Base-by-base conservation (phyloP, 2,888 invertebrate species). In the Heterodera filipjevi region DNA sequence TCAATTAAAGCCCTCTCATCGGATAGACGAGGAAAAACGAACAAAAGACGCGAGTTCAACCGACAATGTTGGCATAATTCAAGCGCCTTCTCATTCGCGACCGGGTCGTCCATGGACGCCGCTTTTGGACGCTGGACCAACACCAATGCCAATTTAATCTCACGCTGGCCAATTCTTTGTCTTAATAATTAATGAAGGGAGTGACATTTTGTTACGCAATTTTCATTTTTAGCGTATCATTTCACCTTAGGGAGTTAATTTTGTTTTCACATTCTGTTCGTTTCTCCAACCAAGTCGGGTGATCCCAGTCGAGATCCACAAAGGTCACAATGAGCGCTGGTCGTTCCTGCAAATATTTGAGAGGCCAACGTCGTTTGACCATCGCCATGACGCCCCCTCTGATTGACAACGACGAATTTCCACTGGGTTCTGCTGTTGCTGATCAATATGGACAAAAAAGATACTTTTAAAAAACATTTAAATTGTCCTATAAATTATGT, bases 271-370 rank as follows among this genome's bases (percentile, higher is more conserved):
- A 96, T 90, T 96, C 96, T 86, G 94, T 93, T 89, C 95, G 95
- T 89, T 95, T 96, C 85, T 97, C 97, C 85, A 94, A 94, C 96
- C 97, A 98, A 82, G 93, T 92, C 0, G 92, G 92, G 90, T 97
- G 96, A 89, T 95, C 95, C 98, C 98, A 99, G 90, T 98, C 97
- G 89, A 98, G 92, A 88, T 99, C 97, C 90, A 95, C 95, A 90
- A 98, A 99, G 81, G 96, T 92, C 3, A 96, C 95, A 33, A 89
- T 84, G 0, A 98, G 94, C 1, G 97, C 93, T 14, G 99, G 98
- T 82, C 98, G 92, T 79, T 94, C 92, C 84, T 93, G 93, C 59
- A 95, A 92, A 89, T 97, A 95, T 90, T 99, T 99, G 75, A 93
- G 92, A 92, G 97, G 94, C 98, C 98, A 99, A 89, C 77, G 71